Evolutionary conservation across 2,113 vertebrate genomes (phyloP), one percentile per base, ranked within the genome.

Genomic region (Hemibates koningsi): DNA sequence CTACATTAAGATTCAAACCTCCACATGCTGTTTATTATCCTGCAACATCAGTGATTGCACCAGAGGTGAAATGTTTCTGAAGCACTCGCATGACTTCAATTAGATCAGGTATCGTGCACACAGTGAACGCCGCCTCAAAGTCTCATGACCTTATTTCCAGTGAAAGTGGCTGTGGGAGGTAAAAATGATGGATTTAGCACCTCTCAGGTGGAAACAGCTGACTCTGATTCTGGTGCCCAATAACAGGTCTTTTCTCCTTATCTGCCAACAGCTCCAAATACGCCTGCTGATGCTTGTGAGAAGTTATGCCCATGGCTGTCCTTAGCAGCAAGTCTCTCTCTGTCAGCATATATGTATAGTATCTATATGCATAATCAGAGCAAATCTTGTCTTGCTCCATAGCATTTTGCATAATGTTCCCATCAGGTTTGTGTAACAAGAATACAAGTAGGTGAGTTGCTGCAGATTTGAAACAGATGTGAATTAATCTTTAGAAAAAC

Each of bases 201-300:
- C 87, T 91, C 88, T 92, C 84, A 89, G 91, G 90, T 90, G 85
- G 90, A 93, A 94, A 91, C 89, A 91, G 88, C 87, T 90, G 92
- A 93, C 81, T 85, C 48, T 79, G 53, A 89, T 87, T 89, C 61
- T 21, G 54, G 87, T 82, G 86, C 86, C 87, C 80, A 88, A 85
- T 86, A 91, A 82, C 88, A 73, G 83, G 81, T 87, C 83, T 86
- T 76, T 87, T 88, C 84, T 88, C 43, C 89, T 84, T 54, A 48
- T 91, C 76, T 89, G 87, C 89, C 66, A 81, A 34, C 73, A 81
- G 84, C 82, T 83, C 85, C 79, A 50, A 92, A 90, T 61, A 61
- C 36, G 68, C 66, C 80, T 87, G 73, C 83, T 68, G 91, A 90
- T 84, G 81, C 73, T 83, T 76, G 78, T 71, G 80, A 91, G 59